Evolutionary conservation across 2,888 invertebrate species (phyloP).

Genomic region (Gisinianus flammeolus): DNA sequence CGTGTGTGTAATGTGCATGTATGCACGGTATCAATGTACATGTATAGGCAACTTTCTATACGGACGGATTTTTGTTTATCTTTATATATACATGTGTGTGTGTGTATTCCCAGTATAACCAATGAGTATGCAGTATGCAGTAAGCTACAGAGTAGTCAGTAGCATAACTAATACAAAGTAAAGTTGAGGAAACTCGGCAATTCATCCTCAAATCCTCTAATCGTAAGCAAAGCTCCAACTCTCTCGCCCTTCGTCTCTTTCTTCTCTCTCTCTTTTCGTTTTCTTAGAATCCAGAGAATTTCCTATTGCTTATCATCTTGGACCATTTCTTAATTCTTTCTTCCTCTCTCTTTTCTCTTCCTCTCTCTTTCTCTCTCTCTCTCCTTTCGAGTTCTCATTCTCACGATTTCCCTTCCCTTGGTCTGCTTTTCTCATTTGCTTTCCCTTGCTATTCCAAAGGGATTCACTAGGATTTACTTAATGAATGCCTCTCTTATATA

Average conservation of each 20-base stretch:
- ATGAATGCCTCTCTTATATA: neutral
- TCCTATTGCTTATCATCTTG: neutral
- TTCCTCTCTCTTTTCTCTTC: constrained; percentile 23
- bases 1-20: no score
- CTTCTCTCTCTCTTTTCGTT: neutral
- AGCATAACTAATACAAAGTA: neutral
- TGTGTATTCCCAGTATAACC: no score
- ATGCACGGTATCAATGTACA: neutral
- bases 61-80: no score
- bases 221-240: neutral
- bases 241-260: neutral
- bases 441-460: neutral
- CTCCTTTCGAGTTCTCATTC: constrained; percentile 24
- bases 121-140: no score
- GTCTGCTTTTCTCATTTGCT: constrained; percentile 8
- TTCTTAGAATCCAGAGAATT: neutral
- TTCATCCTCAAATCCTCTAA: neutral
- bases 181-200: neutral
- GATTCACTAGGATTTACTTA: neutral
- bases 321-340: neutral
- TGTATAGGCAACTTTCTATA: no score
- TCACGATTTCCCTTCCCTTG: neutral
- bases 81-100: no score
- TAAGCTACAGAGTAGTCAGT: no score
- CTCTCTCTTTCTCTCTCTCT: constrained; percentile 6